These are phyloP conservation scores for Agelastica alni DNA, from an alignment of 2,888 invertebrate species.

Conservation along the genomic window DNA sequence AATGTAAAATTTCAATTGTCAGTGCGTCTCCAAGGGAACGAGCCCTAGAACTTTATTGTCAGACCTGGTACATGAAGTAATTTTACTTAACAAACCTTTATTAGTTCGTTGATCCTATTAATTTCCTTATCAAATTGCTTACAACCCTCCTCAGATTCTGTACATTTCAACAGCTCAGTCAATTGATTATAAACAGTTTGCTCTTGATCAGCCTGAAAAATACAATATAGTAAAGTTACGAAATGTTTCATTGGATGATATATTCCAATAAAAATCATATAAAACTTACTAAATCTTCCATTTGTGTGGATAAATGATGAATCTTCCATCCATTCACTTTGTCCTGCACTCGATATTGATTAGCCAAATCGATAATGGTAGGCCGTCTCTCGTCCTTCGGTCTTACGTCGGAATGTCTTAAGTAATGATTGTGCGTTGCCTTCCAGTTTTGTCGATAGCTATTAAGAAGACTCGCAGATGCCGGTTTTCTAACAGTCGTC, in stretches of 20 bases:
- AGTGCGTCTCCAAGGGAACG: too few species aligned
- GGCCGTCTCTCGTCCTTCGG: constrained; percentile 85
- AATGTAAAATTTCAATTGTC: too few species aligned
- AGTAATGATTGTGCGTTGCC: constrained; percentile 74
- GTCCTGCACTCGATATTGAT: constrained; percentile 83
- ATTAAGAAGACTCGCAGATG: constrained; percentile 61
- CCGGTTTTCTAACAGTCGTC: constrained; percentile 51
- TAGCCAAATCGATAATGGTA: constrained; percentile 85
- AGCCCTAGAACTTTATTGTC: too few species aligned
- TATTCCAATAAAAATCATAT: too few species aligned
- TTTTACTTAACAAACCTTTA: constrained; percentile 63
- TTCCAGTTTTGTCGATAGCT: constrained; percentile 73
- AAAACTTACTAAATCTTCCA: constrained; percentile 82
- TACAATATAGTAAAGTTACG: too few species aligned
- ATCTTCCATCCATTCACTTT: constrained; percentile 95
- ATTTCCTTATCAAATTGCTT: constrained; percentile 52
- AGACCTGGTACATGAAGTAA: too few species aligned
- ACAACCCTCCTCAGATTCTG: constrained; percentile 52
- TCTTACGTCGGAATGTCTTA: constrained; percentile 78
- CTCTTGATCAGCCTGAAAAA: constrained; percentile 60
- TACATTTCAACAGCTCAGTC: constrained; percentile 52
- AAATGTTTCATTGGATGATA: too few species aligned
- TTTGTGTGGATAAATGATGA: constrained; percentile 87
- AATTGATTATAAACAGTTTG: constrained; percentile 56
- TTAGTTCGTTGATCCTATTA: constrained; percentile 62